Percentiles rank a stretch among this genome's conserved stretches.
Evolutionary conservation across 2,888 invertebrate species (phyloP).

Genomic region (Nesidiocoris tenuis): DNA sequence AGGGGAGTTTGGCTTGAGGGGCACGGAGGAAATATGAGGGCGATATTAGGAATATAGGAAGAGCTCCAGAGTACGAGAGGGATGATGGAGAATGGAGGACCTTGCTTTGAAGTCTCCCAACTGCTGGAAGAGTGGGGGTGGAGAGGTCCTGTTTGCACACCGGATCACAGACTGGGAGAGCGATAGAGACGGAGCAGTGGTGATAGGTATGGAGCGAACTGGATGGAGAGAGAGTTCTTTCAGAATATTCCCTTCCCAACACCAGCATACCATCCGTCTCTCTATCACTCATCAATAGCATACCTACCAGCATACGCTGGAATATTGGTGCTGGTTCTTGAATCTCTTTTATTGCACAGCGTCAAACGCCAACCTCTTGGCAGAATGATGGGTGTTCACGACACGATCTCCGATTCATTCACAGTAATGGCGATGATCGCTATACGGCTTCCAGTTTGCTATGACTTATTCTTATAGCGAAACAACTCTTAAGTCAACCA

Average conservation of each 20-base stretch:
- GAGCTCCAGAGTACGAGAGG: not conserved
- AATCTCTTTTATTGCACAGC: conserved; percentile 17
- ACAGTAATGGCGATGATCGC: too few species aligned
- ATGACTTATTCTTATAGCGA: too few species aligned
- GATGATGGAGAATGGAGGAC: not conserved
- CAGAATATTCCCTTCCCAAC: conserved; percentile 6
- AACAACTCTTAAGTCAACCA: too few species aligned
- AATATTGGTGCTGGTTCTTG: conserved; percentile 26
- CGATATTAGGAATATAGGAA: conserved; percentile 42
- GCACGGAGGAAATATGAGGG: conserved; percentile 42
- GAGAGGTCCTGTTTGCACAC: conserved; percentile 22
- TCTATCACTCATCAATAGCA: conserved; percentile 37
- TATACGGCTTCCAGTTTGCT: too few species aligned
- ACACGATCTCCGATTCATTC: too few species aligned
- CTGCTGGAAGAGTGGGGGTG: not conserved
- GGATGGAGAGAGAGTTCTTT: conserved; percentile 32
- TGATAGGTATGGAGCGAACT: not conserved
- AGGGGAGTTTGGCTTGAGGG: conserved; percentile 28
- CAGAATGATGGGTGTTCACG: not conserved
- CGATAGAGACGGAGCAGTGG: not conserved
- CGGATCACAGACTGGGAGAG: conserved; percentile 34
- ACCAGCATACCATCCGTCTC: not conserved
- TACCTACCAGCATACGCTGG: conserved; percentile 39
- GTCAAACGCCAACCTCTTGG: conserved; percentile 15
- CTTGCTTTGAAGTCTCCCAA: conserved; percentile 39